These are phyloP conservation scores for Cryptus viduatorius DNA, from an alignment of 2,888 invertebrate species.

Conservation along the genomic window DNA sequence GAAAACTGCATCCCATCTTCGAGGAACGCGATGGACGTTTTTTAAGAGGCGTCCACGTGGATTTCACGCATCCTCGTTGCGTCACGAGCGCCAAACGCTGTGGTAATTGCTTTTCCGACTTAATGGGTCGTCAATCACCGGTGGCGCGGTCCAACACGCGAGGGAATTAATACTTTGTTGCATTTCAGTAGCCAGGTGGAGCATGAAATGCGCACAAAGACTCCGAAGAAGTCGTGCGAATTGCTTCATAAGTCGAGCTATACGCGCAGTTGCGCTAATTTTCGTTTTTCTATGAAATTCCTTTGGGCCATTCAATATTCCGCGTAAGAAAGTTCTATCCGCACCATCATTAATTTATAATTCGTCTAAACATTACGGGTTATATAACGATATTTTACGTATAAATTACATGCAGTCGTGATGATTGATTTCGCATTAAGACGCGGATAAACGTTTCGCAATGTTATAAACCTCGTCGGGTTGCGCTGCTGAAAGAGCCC, in stretches of 20 bases:
- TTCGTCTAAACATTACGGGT: too few species aligned
- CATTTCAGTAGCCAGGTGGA: constrained; percentile 62
- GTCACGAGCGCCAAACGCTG: constrained; percentile 64
- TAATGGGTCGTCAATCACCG: constrained; percentile 73
- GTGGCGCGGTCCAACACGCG: constrained; percentile 43
- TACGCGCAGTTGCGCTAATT: too few species aligned
- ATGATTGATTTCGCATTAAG: too few species aligned
- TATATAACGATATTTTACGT: too few species aligned
- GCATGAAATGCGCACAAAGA: constrained; percentile 3
- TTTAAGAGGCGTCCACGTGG: constrained; percentile 64
- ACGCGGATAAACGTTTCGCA: too few species aligned
- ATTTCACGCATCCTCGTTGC: constrained; percentile 67
- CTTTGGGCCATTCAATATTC: too few species aligned
- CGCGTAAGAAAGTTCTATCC: too few species aligned
- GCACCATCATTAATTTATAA: too few species aligned
- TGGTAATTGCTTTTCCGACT: constrained; percentile 71
- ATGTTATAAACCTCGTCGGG: too few species aligned
- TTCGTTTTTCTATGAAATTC: too few species aligned
- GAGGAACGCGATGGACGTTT: constrained; percentile 27
- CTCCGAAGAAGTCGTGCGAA: not conserved
- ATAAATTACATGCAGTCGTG: too few species aligned
- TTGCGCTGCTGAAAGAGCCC: too few species aligned
- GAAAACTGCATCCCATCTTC: constrained; percentile 19
- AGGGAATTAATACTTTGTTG: constrained; percentile 62
- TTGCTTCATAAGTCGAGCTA: not conserved